phyloP scores from a whole-genome alignment of 2,888 invertebrate species.

The Brassicogethes aeneus region DNA sequence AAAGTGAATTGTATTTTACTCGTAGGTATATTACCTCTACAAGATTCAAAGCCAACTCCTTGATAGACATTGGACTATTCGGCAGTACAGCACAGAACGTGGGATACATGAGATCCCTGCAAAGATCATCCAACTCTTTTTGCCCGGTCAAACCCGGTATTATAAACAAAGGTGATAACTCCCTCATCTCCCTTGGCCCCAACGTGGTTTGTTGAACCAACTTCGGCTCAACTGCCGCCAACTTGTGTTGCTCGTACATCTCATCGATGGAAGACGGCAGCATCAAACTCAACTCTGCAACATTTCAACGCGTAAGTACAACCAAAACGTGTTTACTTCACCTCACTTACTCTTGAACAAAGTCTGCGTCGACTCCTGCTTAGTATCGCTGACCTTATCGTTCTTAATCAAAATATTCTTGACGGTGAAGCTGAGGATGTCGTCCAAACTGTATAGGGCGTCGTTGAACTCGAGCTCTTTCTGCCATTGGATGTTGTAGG shows the following conservation, averaged over 20 bases:
- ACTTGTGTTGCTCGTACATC: slow-evolving; percentile 21
- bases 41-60: slow-evolving; percentile 29
- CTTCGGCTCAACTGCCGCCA: slow-evolving; percentile 27
- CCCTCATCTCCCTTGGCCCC: slow-evolving; percentile 33
- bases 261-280: slow-evolving; percentile 30
- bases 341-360: slow-evolving; percentile 34
- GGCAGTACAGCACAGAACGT: slow-evolving; percentile 36
- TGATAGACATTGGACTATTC: slow-evolving; percentile 21
- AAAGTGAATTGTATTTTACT: no score
- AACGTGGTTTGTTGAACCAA: slow-evolving; percentile 34
- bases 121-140: slow-evolving; percentile 27
- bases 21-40: no score
- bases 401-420: slow-evolving; percentile 30
- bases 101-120: slow-evolving; percentile 34
- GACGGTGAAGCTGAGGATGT: slow-evolving; percentile 27
- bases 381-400: slow-evolving; percentile 26
- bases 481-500: slow-evolving; percentile 33
- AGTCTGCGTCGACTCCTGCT: slow-evolving; percentile 31
- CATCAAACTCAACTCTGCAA: slow-evolving; percentile 31
- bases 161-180: slow-evolving; percentile 37
- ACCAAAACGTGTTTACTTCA: slow-evolving; percentile 1
- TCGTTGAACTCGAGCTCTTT: slow-evolving; percentile 28
- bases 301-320: slow-evolving; percentile 4
- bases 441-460: slow-evolving; percentile 30
- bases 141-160: slow-evolving; percentile 36